Base-by-base conservation (phyloP, 2,888 invertebrate genomes). In the Antitype chi region DNA sequence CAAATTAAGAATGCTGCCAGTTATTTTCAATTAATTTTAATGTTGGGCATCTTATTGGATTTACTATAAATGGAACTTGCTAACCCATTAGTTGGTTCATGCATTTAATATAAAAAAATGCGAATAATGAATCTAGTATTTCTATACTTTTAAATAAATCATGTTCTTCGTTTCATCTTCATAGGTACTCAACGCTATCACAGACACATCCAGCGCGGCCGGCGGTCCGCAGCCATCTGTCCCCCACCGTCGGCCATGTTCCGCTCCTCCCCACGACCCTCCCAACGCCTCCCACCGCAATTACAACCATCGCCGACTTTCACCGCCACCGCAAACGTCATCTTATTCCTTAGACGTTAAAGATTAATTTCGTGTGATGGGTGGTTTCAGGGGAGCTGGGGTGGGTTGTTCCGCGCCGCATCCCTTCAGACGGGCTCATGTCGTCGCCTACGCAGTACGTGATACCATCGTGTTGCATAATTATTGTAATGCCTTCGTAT, bases 221-320 rank as follows among this genome's bases (percentile, higher is more conserved):
- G 92, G 87, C 93, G 91, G 92, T 90, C 89, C 85, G 92, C 91
- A 90, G 93, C 92, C 93, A 93, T 94, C 94, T 96, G 95, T 89
- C 94, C 96, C 96, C 96, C 95, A 91, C 95, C 92, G 94, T 89
- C 94, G 89, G 93, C 95, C 95, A 94, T 94, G 90, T 93, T 94
- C 94, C 92, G 95, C 95, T 92, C 96, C 96, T 94, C 96, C 96
- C 95, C 91, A 91, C 90, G 94, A 87, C 92, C 95, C 96, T 94
- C 96, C 96, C 95, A 95, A 92, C 96, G 95, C 96, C 96, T 92
- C 93, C 95, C 94, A 92, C 94, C 93, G 92, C 94, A 94, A 94
- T 94, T 94, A 95, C 92, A 92, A 89, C 91, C 92, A 92, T 91
- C 92, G 91, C 90, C 89, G 90, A 90, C 90, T 89, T 90, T 91